Conservation (phyloP, 2,888 invertebrate species). For the Napeogenes sylphis region DNA sequence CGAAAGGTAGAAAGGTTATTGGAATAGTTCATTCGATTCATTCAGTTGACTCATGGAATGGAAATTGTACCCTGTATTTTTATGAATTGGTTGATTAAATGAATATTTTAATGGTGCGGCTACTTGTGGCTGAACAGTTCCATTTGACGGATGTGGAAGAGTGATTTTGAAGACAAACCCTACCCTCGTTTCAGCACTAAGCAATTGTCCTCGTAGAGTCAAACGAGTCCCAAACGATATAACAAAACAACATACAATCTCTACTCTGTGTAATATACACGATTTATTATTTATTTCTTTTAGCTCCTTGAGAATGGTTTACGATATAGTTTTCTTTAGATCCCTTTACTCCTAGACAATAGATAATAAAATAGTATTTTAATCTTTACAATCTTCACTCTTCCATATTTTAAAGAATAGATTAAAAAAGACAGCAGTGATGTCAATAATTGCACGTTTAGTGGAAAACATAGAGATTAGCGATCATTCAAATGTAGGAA, state of each 20-base stretch:
- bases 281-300: conserved; percentile 26
- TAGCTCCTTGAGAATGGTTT: conserved; percentile 37
- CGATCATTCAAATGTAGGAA: conserved; percentile 41
- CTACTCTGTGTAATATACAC: conserved; percentile 33
- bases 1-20: background rate
- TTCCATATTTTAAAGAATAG: conserved; percentile 69
- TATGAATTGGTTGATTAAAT: conserved; percentile 23
- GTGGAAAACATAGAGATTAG: conserved; percentile 55
- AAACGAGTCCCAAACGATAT: conserved; percentile 20
- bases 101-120: conserved; percentile 56
- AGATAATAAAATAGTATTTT: conserved; percentile 49
- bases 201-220: conserved; percentile 38
- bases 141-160: conserved; percentile 74
- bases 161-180: conserved; percentile 52
- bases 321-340: conserved; percentile 35
- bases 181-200: conserved; percentile 40
- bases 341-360: conserved; percentile 35
- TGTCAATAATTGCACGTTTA: conserved; percentile 65
- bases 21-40: conserved; percentile 11
- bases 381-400: conserved; percentile 69
- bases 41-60: conserved; percentile 24
- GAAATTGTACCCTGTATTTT: conserved; percentile 28
- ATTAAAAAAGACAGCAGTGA: conserved; percentile 41
- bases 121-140: conserved; percentile 63
- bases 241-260: conserved; percentile 18